Base-by-base conservation (phyloP, 2,888 invertebrate genomes). In the Noctuana brunneofusca region DNA sequence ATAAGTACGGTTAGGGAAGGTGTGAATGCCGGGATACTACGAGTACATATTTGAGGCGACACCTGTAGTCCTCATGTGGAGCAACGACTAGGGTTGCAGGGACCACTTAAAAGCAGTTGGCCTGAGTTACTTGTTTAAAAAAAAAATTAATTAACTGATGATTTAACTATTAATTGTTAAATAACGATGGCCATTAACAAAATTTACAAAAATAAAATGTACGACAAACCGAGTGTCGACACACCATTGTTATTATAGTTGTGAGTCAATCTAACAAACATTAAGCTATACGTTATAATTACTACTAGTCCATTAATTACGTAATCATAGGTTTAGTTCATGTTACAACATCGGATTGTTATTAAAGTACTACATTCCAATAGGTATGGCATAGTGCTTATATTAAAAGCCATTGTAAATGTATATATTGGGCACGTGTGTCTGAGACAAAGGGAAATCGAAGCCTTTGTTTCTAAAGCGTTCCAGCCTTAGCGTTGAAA, bases 371-470 rank as follows among this genome's bases (percentile, higher is more conserved):
- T 30, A 38, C 30, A 49, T 8, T 18, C 41, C 30, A 16, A 24
- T 18, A 12, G n/a, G 8, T 48, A 24, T 48, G 18, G 16, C 18
- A 14, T 49, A 1, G 20, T 46, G 18, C 12, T 22, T 18, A 12
- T 48, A 22, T 12, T 24, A 6, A 2, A 48, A 38, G 38, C 12
- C 14, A 11, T 24, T 49, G 22, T 14, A 16, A 8, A 11, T n/a
- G 27, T n/a, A 49, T 27, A 20, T 27, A 41, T 18, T 27, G n/a
- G 41, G 9, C 80, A 78, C 81, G 79, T 78, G 82, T 75, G 74
- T 70, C 49, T 14, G 48, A 75, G 71, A 83, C 81, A 83, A 83
- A 79, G 74, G 76, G 63, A 75, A 76, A 74, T 65, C 65, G 73
- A 77, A 71, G 74, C 76, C 75, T 72, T 73, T 72, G 71, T 70